Base-by-base conservation (phyloP, 35 echinoderm and acorn worm species). In the Ophiothrix spiculata region DNA sequence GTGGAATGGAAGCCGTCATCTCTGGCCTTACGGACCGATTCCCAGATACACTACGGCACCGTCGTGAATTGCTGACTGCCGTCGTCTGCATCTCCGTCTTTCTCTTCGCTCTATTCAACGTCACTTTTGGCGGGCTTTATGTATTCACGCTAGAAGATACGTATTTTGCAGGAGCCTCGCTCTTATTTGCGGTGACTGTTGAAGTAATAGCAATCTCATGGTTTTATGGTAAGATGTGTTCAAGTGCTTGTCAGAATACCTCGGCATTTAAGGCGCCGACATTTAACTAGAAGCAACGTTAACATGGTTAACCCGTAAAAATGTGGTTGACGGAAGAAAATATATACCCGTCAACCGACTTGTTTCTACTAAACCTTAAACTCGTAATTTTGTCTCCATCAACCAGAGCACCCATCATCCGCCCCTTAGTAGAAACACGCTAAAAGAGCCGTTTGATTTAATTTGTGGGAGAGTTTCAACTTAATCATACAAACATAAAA, bases 111-210 rank as follows among this genome's bases (percentile, higher is more conserved):
- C 64, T 99, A 64, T 34, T 93, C 29, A 91, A 93, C 38, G 86
- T 91, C 35, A 94, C 96, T 12, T 99, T 91, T 80, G 96, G 96
- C 33, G 96, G 96, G 29, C 90, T 94, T 28, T 99, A 91, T 77
- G 83, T 99, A 11, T 88, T 99, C 29, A 89, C 91, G 12, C 73
- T 99, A 36, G 64, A 94, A 85, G 89, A 89, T 56, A 81, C 84
- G 31, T 90, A 81, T 75, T 92, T 85, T 42, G 92, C 92, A 0
- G 88, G 87, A 14, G 75, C 86, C 10, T 88, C 96, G 1, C 64
- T 99, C 25, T 78, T 99, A 34, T 85, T 94, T 37, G 90, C 89
- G 16, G 96, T 99, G 45, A 85, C 88, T 33, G 1, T 99, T 13
- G 89, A 99, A 81, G 89, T 90, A 0, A 86, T 99, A 37, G 86